Base-by-base conservation (phyloP, 2,797 vertebrate genomes). In the Sylvia borin region DNA sequence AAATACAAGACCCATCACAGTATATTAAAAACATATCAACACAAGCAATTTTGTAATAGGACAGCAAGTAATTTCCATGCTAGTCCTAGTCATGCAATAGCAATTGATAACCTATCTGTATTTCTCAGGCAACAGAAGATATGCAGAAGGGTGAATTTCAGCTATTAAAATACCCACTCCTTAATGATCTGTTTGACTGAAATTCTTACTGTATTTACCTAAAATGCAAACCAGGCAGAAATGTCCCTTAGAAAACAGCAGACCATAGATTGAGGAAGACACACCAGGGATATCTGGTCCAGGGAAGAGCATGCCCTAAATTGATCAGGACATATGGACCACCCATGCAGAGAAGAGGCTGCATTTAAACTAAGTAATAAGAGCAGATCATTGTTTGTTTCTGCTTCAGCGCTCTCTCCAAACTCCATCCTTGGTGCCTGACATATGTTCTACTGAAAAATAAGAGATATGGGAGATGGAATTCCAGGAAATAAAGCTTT, bases 211-310 rank as follows among this genome's bases (percentile, higher is more conserved):
- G 40, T 71, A 74, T 61, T 65, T n/a, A 61, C 40, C 45, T n/a
- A 85, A 90, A 88, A 71, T 17, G 16, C 72, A 91, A 93, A 77
- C 24, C 71, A 91, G 65, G 40, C 81, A 93, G 65, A 88, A 95
- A 74, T 14, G 17, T 32, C 71, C 80, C 57, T 77, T 71, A 57
- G 6, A 60, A 32, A 65, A 40, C 32, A 71, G 8, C 50, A 85
- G 53, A 62, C 12, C 26, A 53, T 67, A 79, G 68, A 80, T 1
- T 77, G 75, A 83, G 34, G 50, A 88, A 88, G 38, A 79, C 42
- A 50, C 13, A 43, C 1, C 0, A 85, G 48, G 61, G 55, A 76
- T 80, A 73, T 40, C 16, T 77, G 73, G 54, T 64, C 21, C 24
- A 90, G 38, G 70, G 55, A 96, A 84, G 40, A 57, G 40, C 29